Percentiles rank a stretch among this genome's conserved stretches.
Evolutionary conservation across 1,140 invertebrate genomes (phyloP).

Genomic region (Aethina tumida): DNA sequence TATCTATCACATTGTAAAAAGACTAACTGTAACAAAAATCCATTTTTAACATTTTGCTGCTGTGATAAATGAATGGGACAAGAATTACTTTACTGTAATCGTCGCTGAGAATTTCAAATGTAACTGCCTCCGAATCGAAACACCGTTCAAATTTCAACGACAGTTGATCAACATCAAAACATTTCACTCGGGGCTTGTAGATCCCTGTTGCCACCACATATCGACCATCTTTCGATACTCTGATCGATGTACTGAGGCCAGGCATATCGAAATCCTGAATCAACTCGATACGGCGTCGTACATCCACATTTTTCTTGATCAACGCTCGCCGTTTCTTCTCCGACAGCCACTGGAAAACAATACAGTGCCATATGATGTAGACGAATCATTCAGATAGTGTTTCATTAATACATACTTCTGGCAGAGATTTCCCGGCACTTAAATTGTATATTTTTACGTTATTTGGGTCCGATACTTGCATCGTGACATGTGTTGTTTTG

Average conservation of each 20-base stretch:
- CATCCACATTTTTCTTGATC: constrained; percentile 84
- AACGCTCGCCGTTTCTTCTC: constrained; percentile 78
- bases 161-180: constrained; percentile 92
- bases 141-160: constrained; percentile 98
- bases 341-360: constrained; percentile 75
- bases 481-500: too few relatives aligned
- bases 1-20: constrained; percentile 80
- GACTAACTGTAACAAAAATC: constrained; percentile 48
- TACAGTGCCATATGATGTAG: constrained; percentile 10
- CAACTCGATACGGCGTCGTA: constrained; percentile 83
- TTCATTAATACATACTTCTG: constrained; percentile 67
- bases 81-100: constrained; percentile 75
- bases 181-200: constrained; percentile 93
- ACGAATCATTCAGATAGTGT: not conserved
- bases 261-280: constrained; percentile 99
- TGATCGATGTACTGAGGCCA: constrained; percentile 74
- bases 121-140: constrained; percentile 90
- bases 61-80: not conserved
- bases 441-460: constrained; percentile 98
- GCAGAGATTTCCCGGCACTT: constrained; percentile 90
- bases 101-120: constrained; percentile 79
- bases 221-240: constrained; percentile 83
- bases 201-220: constrained; percentile 89
- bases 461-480: constrained; percentile 79
- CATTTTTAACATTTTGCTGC: not conserved